These are phyloP conservation scores for Macrochelys suwanniensis DNA, from an alignment of 2,797 vertebrate species.

Conservation along the genomic window DNA sequence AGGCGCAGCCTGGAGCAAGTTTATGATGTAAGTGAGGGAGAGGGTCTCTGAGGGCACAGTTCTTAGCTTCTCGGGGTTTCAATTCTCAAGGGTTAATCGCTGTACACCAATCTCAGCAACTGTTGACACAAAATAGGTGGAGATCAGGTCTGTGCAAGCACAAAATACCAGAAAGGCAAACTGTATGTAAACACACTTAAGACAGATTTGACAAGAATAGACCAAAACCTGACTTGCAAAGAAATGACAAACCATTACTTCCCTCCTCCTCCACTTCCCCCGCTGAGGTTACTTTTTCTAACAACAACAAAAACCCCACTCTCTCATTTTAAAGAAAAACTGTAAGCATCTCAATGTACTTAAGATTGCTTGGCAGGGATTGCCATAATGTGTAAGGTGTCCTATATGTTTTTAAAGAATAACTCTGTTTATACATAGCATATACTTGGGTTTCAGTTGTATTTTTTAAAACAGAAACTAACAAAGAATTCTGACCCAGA, in stretches of 20 bases:
- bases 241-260: constrained; percentile 66
- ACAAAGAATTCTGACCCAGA: constrained; percentile 58
- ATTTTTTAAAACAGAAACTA: constrained; percentile 23
- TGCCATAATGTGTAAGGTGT: neutral
- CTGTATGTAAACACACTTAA: constrained; percentile 84
- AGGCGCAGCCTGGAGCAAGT: constrained; percentile 82
- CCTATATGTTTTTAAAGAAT: constrained; percentile 10
- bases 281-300: neutral
- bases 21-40: constrained; percentile 84
- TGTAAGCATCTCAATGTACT: constrained; percentile 1
- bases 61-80: constrained; percentile 66
- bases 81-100: constrained; percentile 72
- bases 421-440: neutral
- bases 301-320: neutral
- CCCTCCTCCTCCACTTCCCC: neutral
- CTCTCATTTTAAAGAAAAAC: neutral
- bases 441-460: constrained; percentile 34
- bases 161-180: constrained; percentile 90
- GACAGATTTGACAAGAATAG: constrained; percentile 81
- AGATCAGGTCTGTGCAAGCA: constrained; percentile 92
- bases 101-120: constrained; percentile 80
- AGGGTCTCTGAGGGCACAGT: constrained; percentile 79
- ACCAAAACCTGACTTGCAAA: constrained; percentile 82
- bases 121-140: constrained; percentile 91
- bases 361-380: neutral